These are phyloP conservation scores for Passer domesticus DNA, from an alignment of 2,113 vertebrate species.

Conservation along the genomic window DNA sequence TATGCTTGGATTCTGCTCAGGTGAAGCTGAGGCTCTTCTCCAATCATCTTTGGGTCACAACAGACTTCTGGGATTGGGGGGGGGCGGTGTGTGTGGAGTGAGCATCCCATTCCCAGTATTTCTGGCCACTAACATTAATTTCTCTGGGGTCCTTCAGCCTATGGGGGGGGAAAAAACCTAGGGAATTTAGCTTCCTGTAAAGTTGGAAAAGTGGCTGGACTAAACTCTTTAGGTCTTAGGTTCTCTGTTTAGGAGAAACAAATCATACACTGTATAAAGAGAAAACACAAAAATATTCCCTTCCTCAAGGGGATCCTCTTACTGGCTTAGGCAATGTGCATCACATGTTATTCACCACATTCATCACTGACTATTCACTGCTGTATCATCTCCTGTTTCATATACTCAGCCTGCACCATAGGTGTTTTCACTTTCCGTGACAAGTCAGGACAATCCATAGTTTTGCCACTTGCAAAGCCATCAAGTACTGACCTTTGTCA, in stretches of 20 bases:
- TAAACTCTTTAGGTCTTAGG: not conserved
- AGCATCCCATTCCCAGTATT: not conserved
- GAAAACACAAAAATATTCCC: not conserved
- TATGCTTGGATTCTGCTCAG: not conserved
- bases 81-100: too few species aligned
- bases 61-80: not conserved
- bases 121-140: not conserved
- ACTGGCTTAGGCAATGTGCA: not conserved
- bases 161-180: not conserved
- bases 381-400: not conserved
- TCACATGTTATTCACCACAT: not conserved
- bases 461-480: not conserved
- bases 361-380: not conserved
- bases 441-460: not conserved
- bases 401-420: fast-evolving
- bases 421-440: not conserved
- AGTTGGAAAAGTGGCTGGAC: not conserved
- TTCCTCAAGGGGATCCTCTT: not conserved
- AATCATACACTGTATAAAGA: not conserved
- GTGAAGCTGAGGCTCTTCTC: not conserved
- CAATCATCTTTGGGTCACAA: not conserved
- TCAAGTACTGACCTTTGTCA: not conserved
- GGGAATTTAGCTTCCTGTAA: not conserved
- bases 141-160: not conserved
- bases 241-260: not conserved